Evolutionary conservation across 2,797 vertebrate genomes (phyloP).

Genomic region (Sus cebifrons): DNA sequence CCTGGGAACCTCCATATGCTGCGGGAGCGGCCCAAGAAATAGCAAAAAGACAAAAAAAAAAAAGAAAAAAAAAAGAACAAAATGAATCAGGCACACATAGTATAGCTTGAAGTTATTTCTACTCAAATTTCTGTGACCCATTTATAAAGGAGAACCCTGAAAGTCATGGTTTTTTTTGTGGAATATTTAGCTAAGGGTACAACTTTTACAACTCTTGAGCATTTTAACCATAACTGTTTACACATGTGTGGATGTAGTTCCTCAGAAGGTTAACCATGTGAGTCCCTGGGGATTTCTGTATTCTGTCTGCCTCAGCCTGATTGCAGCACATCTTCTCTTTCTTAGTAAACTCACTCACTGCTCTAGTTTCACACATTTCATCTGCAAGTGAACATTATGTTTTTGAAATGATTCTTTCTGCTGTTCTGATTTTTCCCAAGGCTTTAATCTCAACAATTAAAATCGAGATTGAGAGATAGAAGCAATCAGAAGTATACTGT

Average conservation of each 20-base stretch:
- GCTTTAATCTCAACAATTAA: slow-evolving; percentile 86
- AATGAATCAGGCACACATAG: background rate
- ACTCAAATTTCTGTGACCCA: slow-evolving; percentile 5
- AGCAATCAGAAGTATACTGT: slow-evolving; percentile 80
- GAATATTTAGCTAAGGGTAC: background rate
- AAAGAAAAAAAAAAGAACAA: background rate
- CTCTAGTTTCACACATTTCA: slow-evolving; percentile 84
- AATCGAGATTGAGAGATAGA: slow-evolving; percentile 77
- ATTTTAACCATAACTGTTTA: slow-evolving; percentile 2
- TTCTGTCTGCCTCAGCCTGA: slow-evolving; percentile 68
- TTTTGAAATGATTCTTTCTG: slow-evolving; percentile 82
- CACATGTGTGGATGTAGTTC: background rate
- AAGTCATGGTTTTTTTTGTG: background rate
- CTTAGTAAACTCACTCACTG: slow-evolving; percentile 81
- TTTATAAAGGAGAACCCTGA: background rate
- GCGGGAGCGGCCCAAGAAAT: no score
- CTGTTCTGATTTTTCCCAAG: slow-evolving; percentile 84
- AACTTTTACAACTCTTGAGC: background rate
- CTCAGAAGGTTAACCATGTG: background rate
- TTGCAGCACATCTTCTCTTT: slow-evolving; percentile 38
- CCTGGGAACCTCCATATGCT: no score
- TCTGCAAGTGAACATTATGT: slow-evolving; percentile 80
- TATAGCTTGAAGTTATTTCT: slow-evolving; percentile 13
- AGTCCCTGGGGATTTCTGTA: background rate
- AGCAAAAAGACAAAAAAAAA: no score